Base-by-base conservation (phyloP, 2,797 vertebrate genomes). In the Acipenser ruthenus region DNA sequence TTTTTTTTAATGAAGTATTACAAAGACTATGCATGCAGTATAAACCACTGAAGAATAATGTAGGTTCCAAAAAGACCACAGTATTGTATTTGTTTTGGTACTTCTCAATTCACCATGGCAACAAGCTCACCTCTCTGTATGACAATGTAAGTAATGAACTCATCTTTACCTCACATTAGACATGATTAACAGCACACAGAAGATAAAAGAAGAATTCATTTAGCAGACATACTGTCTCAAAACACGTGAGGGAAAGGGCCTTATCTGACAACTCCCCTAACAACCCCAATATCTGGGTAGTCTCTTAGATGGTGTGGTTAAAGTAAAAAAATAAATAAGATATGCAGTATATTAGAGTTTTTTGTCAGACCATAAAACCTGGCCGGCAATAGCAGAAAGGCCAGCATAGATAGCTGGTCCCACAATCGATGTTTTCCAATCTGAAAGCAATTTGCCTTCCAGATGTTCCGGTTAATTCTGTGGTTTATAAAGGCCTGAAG, bases 201-300 rank as follows among this genome's bases (percentile, higher is more conserved):
- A 2, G 60, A 73, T 75, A 69, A 82, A 81, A 73, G 70, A 37
- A 37, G 4, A 3, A 73, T 67, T 73, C 77, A 67, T 72, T 47
- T 64, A 62, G 48, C 6, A 0, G n/a, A 55, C 13, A 23, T 68
- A 64, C 60, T 68, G 71, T 80, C 74, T 75, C 23, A 70, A 69
- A 10, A 9, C 1, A 73, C 72, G 66, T 61, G 3, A 72, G 74
- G 71, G 69, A 82, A 80, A 72, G 59, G 48, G 0, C 6, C 73
- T 75, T 78, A 84, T 78, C 79, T 70, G 71, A 18, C 71, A 70
- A 50, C 52, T 71, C 76, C 75, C 61, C 71, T 77, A 80, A 81
- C 11, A 47, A 49, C 49, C 59, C 50, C 59, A 60, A 62, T 9
- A 67, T 63, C 69, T 71, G 51, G 1, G 37, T 70, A 68, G 69